phyloP scores from a whole-genome alignment of 1,140 invertebrate species.

The Probaryconus sp. region DNA sequence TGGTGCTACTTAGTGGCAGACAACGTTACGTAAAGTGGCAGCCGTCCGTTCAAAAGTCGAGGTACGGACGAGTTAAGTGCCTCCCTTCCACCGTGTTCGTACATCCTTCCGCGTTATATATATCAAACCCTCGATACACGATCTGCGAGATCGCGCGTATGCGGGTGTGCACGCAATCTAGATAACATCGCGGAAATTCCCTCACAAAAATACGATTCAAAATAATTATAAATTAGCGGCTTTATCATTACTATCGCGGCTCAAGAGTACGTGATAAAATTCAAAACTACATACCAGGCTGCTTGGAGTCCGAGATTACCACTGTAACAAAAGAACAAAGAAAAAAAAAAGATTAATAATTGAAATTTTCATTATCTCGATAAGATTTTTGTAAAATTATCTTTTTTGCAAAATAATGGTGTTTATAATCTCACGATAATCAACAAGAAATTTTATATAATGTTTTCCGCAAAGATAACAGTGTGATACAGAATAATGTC shows the following conservation, averaged over 20 bases:
- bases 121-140: constrained; percentile 54
- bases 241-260: constrained; percentile 29
- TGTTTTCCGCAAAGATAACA: no score
- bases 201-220: constrained; percentile 11
- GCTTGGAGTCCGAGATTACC: not conserved
- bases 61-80: constrained; percentile 59
- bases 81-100: constrained; percentile 43
- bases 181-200: constrained; percentile 27
- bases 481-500: no score
- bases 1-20: constrained; percentile 60
- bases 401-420: no score
- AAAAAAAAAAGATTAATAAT: no score
- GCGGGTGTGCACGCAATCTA: constrained; percentile 47
- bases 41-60: constrained; percentile 55
- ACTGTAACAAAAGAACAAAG: constrained; percentile 8
- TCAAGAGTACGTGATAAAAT: not conserved
- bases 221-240: constrained; percentile 49
- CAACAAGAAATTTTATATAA: no score
- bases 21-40: constrained; percentile 61
- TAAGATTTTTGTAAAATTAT: no score
- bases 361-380: constrained; percentile 8
- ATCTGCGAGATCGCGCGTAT: constrained; percentile 55
- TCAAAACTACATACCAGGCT: constrained; percentile 4
- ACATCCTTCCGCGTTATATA: constrained; percentile 57
- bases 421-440: no score